Conservation (phyloP, 2,888 invertebrate species). For the Leptothorax acervorum region DNA sequence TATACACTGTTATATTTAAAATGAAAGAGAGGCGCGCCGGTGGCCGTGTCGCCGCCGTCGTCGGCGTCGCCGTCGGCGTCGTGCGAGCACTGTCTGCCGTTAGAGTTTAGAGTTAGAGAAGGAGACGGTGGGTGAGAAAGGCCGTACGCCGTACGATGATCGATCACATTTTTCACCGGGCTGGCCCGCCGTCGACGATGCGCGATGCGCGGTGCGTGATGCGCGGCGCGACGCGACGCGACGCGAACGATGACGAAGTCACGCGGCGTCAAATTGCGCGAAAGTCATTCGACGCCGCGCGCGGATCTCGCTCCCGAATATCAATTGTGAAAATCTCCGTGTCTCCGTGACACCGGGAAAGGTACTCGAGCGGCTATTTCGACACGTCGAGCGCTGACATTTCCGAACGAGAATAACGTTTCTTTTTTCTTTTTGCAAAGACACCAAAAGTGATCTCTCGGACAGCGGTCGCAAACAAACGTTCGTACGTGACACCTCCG, state of each 20-base stretch:
- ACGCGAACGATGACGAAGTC: neutral
- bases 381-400: neutral
- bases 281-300: neutral
- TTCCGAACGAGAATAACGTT: neutral
- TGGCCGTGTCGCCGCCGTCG: no score
- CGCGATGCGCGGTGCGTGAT: neutral
- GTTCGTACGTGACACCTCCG: neutral
- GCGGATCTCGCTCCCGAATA: neutral
- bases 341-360: neutral
- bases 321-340: neutral
- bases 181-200: neutral
- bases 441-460: neutral
- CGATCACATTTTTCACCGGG: slow-evolving; percentile 28
- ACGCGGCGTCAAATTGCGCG: neutral
- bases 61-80: slow-evolving; percentile 56
- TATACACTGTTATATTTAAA: slow-evolving; percentile 86
- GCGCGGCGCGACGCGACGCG: neutral
- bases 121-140: neutral
- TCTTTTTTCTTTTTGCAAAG: neutral
- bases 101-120: neutral
- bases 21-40: slow-evolving; percentile 79
- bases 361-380: neutral
- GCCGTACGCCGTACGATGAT: slow-evolving; percentile 8
- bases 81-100: slow-evolving; percentile 42
- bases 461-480: neutral